A percentile compares a stretch with the other conserved stretches of the same genome.
These are phyloP conservation scores for Agrochola macilenta DNA, from an alignment of 2,888 invertebrate genomes.

Conservation along the genomic window DNA sequence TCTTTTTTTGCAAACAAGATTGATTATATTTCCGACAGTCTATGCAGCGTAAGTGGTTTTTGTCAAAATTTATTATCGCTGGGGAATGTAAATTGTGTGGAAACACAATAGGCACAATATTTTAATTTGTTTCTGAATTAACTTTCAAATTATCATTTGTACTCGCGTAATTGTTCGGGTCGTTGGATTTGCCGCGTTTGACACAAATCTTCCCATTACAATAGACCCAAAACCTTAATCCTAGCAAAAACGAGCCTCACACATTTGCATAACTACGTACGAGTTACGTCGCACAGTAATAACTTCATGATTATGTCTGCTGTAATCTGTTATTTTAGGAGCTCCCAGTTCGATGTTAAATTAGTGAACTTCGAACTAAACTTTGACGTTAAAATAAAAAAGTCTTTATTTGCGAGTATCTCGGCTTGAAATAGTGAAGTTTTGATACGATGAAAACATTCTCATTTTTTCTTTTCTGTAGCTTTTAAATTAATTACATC, in stretches of 20 bases:
- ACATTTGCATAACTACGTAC: constrained; percentile 77
- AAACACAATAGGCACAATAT: constrained; percentile 50
- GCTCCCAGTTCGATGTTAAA: constrained; percentile 67
- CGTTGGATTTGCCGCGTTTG: constrained; percentile 75
- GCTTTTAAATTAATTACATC: constrained; percentile 70
- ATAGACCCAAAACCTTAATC: constrained; percentile 78
- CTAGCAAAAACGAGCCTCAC: constrained; percentile 75
- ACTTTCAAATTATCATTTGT: constrained; percentile 68
- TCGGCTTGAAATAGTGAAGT: constrained; percentile 68
- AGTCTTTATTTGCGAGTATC: constrained; percentile 67
- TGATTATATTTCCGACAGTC: constrained; percentile 56
- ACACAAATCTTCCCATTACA: constrained; percentile 79
- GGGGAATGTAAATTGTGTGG: constrained; percentile 50
- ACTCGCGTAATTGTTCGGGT: constrained; percentile 70
- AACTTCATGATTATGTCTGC: constrained; percentile 65
- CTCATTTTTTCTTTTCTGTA: constrained; percentile 69
- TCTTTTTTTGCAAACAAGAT: constrained; percentile 63
- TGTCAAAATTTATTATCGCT: constrained; percentile 43
- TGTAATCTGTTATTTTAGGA: constrained; percentile 71
- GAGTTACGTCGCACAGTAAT: constrained; percentile 64
- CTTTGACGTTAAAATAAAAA: constrained; percentile 68
- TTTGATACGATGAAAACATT: constrained; percentile 71
- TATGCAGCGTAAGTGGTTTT: constrained; percentile 49
- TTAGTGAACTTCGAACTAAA: constrained; percentile 70
- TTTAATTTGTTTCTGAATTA: constrained; percentile 64